A percentile compares a stretch with the other conserved stretches of the same genome.
phyloP scores from a whole-genome alignment of 2,113 vertebrate genomes.

The Gobiocypris rarus region DNA sequence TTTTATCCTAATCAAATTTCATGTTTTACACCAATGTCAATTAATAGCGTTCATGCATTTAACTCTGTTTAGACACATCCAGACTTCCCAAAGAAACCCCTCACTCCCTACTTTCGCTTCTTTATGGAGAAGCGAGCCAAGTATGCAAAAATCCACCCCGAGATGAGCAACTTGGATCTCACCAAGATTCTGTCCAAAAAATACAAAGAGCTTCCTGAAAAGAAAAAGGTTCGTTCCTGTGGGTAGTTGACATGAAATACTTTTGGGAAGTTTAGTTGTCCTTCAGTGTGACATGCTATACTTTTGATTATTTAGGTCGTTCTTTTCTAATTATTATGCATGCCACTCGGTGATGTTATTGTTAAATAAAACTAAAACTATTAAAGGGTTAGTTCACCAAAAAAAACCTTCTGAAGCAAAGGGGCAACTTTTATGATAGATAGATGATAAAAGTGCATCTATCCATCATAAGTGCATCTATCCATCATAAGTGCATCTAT shows the following conservation, averaged over 20 bases:
- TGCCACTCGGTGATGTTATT: neutral
- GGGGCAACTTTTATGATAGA: too few relatives aligned
- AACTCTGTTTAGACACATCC: conserved; percentile 73
- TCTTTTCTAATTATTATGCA: neutral
- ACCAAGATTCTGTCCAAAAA: conserved; percentile 84
- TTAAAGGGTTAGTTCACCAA: too few relatives aligned
- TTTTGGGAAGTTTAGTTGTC: neutral
- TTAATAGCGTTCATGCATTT: neutral
- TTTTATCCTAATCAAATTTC: neutral
- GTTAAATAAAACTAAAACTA: too few relatives aligned
- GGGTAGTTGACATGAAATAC: neutral
- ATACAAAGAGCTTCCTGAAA: conserved; percentile 81
- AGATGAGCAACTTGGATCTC: conserved; percentile 84
- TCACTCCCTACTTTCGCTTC: conserved; percentile 82
- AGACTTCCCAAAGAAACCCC: conserved; percentile 81
- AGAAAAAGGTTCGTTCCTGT: conserved; percentile 73
- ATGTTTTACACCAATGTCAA: neutral
- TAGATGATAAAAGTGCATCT: too few relatives aligned
- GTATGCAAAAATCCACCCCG: conserved; percentile 82
- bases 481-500: too few relatives aligned
- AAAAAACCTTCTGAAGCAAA: too few relatives aligned
- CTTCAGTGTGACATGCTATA: neutral
- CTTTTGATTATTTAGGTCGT: neutral
- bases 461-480: too few relatives aligned
- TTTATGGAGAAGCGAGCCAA: conserved; percentile 84